These are phyloP conservation scores for Oceanodroma leucorhoa DNA, from an alignment of 2,797 vertebrate genomes.

Conservation along the genomic window DNA sequence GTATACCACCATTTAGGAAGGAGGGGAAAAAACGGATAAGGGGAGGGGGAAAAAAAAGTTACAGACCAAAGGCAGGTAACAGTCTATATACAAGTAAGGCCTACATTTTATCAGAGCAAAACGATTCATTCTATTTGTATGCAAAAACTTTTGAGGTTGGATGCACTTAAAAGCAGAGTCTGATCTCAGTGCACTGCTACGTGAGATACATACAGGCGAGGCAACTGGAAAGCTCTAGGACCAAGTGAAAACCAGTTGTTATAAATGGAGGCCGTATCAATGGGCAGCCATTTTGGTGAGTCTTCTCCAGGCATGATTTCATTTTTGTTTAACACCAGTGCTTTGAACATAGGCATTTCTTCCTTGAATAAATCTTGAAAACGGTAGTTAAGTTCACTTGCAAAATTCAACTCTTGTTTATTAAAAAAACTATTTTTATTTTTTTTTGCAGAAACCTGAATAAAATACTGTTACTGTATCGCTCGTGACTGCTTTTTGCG, in stretches of 20 bases:
- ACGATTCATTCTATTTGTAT: slow-evolving; percentile 88
- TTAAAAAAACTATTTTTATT: slow-evolving; percentile 81
- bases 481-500: slow-evolving; percentile 74
- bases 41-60: slow-evolving; percentile 10
- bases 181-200: slow-evolving; percentile 80
- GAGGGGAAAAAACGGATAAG: not conserved
- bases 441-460: slow-evolving; percentile 87
- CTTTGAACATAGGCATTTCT: slow-evolving; percentile 77
- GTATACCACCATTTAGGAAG: slow-evolving; percentile 72
- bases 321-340: slow-evolving; percentile 72
- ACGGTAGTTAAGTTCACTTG: slow-evolving; percentile 80
- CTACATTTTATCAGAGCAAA: slow-evolving; percentile 95
- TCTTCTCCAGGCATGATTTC: slow-evolving; percentile 64
- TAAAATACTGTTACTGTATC: slow-evolving; percentile 86
- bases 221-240: slow-evolving; percentile 81
- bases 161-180: slow-evolving; percentile 81
- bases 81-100: slow-evolving; percentile 98
- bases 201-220: slow-evolving; percentile 80
- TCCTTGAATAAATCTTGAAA: slow-evolving; percentile 82
- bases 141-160: slow-evolving; percentile 82
- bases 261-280: slow-evolving; percentile 58
- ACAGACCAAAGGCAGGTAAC: slow-evolving; percentile 81
- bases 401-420: slow-evolving; percentile 78
- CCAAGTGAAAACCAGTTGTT: slow-evolving; percentile 71
- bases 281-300: slow-evolving; percentile 40